Percentiles rank a stretch among this genome's conserved stretches.
Conservation (phyloP, 2,888 invertebrate species). For the Rotaria sp. region DNA sequence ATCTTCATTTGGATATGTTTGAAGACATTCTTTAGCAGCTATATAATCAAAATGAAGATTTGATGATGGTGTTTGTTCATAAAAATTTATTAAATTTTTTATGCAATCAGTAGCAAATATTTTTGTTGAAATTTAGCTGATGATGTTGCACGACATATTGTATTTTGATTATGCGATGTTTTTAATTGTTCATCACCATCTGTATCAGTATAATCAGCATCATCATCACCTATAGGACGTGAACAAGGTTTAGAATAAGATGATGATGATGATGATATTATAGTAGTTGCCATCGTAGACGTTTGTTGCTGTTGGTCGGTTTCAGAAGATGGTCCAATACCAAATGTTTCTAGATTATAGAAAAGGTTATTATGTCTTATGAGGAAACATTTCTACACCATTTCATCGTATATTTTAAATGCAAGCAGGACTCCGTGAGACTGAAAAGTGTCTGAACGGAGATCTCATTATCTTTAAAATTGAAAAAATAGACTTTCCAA, state of each 20-base stretch:
- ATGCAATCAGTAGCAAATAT: constrained; percentile 90
- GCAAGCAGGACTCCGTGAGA: no score
- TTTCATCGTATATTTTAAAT: no score
- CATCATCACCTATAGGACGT: constrained; percentile 44
- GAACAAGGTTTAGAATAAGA: background rate
- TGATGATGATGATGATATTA: background rate
- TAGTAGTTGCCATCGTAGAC: background rate
- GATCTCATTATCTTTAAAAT: no score
- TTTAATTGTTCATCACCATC: constrained; percentile 83
- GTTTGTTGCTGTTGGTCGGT: background rate
- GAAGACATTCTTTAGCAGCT: constrained; percentile 73
- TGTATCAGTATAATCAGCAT: constrained; percentile 57
- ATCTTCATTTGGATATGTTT: constrained; percentile 48
- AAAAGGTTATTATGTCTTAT: no score
- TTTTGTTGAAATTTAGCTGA: constrained; percentile 79
- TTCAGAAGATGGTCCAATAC: background rate
- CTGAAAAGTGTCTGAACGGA: no score
- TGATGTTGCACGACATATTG: constrained; percentile 63
- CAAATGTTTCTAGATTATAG: background rate
- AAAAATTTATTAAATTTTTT: constrained; percentile 67
- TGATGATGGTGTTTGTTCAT: background rate
- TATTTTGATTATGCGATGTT: constrained; percentile 69
- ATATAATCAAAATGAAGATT: constrained; percentile 77
- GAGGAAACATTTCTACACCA: no score
- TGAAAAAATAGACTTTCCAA: no score